These are phyloP conservation scores for Zootoca vivipara DNA, from an alignment of 2,113 vertebrate genomes.

Conservation along the genomic window DNA sequence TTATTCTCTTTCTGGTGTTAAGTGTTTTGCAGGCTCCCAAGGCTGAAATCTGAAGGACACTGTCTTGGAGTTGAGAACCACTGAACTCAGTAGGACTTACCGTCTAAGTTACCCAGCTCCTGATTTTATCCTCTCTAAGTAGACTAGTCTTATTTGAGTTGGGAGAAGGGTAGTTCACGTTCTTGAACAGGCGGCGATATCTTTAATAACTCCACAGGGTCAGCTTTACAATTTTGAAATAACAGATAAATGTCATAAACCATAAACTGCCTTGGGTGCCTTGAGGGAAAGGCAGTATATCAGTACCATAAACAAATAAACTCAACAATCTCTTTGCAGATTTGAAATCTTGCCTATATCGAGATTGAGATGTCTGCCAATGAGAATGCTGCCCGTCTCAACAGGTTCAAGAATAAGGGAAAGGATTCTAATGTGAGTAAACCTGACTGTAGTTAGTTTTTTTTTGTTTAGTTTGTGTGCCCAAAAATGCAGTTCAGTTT, in stretches of 20 bases:
- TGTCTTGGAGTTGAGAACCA: neutral
- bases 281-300: too few relatives aligned
- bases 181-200: neutral
- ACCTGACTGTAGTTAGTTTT: neutral
- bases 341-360: neutral
- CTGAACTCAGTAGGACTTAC: neutral
- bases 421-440: constrained; percentile 83
- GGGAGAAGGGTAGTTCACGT: neutral
- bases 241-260: too few relatives aligned
- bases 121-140: neutral
- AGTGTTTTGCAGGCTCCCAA: neutral
- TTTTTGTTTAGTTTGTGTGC: rapidly evolving
- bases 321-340: neutral
- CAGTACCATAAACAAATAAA: too few relatives aligned
- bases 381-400: constrained; percentile 81
- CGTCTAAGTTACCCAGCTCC: neutral
- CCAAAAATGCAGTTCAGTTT: rapidly evolving
- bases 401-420: constrained; percentile 94
- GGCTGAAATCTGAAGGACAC: neutral
- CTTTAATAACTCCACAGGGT: neutral
- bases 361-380: constrained; percentile 81
- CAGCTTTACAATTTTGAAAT: too few relatives aligned
- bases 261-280: too few relatives aligned
- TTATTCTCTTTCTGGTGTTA: neutral
- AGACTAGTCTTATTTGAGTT: neutral